A percentile compares a stretch with the other conserved stretches of the same genome.
Evolutionary conservation across 2,888 invertebrate genomes (phyloP).

Genomic region (Neocrepidodera transversa): DNA sequence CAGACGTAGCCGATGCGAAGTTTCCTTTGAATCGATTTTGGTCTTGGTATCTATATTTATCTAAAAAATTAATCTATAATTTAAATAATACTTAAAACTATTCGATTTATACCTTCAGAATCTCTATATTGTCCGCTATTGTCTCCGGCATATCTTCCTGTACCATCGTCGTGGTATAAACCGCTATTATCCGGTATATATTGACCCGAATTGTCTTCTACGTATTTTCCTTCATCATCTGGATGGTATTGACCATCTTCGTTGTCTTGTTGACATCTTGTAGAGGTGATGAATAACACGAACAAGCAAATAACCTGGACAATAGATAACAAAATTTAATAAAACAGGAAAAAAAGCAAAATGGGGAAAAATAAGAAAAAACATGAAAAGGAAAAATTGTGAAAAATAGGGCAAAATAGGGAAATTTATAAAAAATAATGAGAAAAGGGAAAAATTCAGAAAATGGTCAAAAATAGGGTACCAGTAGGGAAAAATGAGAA

Average conservation of each 20-base stretch:
- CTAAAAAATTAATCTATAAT: conserved; percentile 22
- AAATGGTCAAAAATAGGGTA: too few species aligned
- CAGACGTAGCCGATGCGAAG: conserved; percentile 4
- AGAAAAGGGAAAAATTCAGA: too few species aligned
- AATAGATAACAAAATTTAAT: too few species aligned
- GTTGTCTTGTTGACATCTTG: too few species aligned
- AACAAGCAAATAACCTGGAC: too few species aligned
- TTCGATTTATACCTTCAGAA: conserved; percentile 15
- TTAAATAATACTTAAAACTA: neutral
- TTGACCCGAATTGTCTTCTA: neutral
- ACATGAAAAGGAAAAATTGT: too few species aligned
- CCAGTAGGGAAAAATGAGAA: too few species aligned
- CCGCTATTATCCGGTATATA: conserved; percentile 27
- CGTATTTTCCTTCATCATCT: conserved; percentile 33
- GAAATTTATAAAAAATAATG: too few species aligned
- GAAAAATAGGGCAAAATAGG: too few species aligned
- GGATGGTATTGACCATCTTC: conserved; percentile 12
- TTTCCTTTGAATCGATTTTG: conserved; percentile 5
- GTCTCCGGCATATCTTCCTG: conserved; percentile 58
- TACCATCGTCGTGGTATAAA: conserved; percentile 61
- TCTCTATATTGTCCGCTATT: conserved; percentile 22
- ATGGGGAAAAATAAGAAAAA: too few species aligned
- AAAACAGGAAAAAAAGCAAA: too few species aligned
- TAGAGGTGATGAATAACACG: too few species aligned
- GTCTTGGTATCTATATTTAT: conserved; percentile 12